Conservation (phyloP, 2,113 vertebrate genomes). For the Notothenia rossii region DNA sequence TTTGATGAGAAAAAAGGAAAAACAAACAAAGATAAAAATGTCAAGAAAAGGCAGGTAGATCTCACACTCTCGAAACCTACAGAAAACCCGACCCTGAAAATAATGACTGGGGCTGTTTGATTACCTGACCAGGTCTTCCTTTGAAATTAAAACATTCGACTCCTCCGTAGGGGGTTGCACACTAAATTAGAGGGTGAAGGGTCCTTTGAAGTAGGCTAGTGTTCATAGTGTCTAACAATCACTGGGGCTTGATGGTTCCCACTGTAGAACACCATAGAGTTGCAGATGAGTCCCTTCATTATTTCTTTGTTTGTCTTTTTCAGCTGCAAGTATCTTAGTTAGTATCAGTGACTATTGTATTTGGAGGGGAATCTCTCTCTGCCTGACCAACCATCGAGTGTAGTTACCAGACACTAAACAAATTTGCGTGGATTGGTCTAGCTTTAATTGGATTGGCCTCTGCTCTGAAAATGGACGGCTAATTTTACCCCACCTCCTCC, state of each 20-base stretch:
- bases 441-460: constrained; percentile 80
- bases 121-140: constrained; percentile 59
- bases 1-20: constrained; percentile 69
- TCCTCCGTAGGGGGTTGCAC: constrained; percentile 27
- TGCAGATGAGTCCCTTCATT: background rate
- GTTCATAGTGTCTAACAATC: constrained; percentile 14
- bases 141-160: constrained; percentile 50
- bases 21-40: constrained; percentile 57
- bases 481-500: constrained; percentile 68
- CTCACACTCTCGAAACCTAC: constrained; percentile 35
- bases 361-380: constrained; percentile 25
- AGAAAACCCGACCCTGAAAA: constrained; percentile 31
- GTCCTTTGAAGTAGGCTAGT: constrained; percentile 54
- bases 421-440: constrained; percentile 76
- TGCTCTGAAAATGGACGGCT: constrained; percentile 73
- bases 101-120: constrained; percentile 61
- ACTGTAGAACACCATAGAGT: constrained; percentile 4
- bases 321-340: background rate
- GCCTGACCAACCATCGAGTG: constrained; percentile 41
- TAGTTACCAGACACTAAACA: constrained; percentile 77
- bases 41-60: constrained; percentile 53
- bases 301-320: constrained; percentile 5
- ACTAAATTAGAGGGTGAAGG: constrained; percentile 51
- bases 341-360: constrained; percentile 17
- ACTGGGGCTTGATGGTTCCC: background rate